phyloP scores from a whole-genome alignment of 2,797 vertebrate genomes.

The Numenius phaeopus region DNA sequence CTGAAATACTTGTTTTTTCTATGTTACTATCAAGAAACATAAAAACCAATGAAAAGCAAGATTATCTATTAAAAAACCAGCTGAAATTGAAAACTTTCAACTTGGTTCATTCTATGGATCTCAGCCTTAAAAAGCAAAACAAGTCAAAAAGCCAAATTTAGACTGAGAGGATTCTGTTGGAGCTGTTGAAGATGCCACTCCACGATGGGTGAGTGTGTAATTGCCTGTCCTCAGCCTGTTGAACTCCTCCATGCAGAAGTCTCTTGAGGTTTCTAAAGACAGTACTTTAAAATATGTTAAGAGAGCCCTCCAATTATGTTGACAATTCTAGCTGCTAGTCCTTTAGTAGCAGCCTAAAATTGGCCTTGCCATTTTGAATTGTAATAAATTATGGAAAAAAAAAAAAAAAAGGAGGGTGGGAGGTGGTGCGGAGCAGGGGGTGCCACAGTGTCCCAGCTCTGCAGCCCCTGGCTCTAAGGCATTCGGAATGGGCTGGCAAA shows the following conservation, averaged over 20 bases:
- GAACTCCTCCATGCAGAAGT: background rate
- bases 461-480: background rate
- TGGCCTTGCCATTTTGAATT: background rate
- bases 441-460: background rate
- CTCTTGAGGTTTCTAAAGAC: background rate
- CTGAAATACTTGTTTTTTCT: background rate
- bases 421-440: no score
- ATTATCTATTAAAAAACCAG: background rate
- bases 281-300: background rate
- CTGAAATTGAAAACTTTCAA: background rate
- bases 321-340: background rate
- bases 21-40: background rate
- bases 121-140: background rate
- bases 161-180: background rate
- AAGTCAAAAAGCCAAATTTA: background rate
- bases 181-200: background rate
- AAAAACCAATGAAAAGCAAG: background rate
- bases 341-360: background rate
- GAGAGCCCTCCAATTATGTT: background rate
- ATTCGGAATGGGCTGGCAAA: background rate
- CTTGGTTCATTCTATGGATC: background rate
- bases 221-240: background rate
- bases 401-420: fast-evolving
- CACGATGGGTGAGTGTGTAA: background rate
- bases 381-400: background rate